Base-by-base conservation (phyloP, 2,888 invertebrate species). In the Hypercompe scribonia region DNA sequence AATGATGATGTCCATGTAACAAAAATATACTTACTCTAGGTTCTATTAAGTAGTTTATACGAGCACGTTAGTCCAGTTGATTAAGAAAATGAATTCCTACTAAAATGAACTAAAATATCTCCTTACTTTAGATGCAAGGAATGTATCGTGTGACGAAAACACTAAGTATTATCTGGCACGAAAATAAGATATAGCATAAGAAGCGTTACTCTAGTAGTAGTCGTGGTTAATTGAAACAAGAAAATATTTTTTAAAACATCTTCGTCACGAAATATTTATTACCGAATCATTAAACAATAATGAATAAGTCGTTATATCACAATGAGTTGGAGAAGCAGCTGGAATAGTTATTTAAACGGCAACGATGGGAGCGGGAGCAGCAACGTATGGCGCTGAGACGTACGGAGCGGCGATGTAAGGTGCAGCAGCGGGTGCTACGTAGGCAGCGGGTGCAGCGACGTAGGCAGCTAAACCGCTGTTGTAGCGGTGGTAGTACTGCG, bases 401-500 rank as follows among this genome's bases (percentile, higher is more conserved):
- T 80, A 80, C 3, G 78, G 76, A 46, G 81, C 78, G 11, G 84
- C 84, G 8, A 50, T 7, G 75, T 89, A 90, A 0, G 91, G 88
- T 8, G 88, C 81, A 18, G 89, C 89, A 0, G 90, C 87, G 73
- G 91, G 80, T 4, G 90, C 92, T 1, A 92, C 91, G 75, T 92
- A 92, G 0, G 92, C 89, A 2, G 92, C 93, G 7, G 94, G 93
- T 18, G 95, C 94, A 5, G 94, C 94, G 3, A 94, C 93, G 86
- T 94, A 95, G 0, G 92, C 94, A 58, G 93, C 95, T 7, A 94
- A 78, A 0, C 94, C 93, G 81, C 97, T 97, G 93, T 96, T 96
- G 88, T 96, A 96, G 81, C 97, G 96, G 73, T 97, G 96, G 89
- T 97, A 95, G 83, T 97, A 97, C 89, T 97, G 97, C 36, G 97